Evolutionary conservation across 1,140 invertebrate species (phyloP), one percentile per base, ranked within the genome.

Genomic region (Neotoxoptera formosana): DNA sequence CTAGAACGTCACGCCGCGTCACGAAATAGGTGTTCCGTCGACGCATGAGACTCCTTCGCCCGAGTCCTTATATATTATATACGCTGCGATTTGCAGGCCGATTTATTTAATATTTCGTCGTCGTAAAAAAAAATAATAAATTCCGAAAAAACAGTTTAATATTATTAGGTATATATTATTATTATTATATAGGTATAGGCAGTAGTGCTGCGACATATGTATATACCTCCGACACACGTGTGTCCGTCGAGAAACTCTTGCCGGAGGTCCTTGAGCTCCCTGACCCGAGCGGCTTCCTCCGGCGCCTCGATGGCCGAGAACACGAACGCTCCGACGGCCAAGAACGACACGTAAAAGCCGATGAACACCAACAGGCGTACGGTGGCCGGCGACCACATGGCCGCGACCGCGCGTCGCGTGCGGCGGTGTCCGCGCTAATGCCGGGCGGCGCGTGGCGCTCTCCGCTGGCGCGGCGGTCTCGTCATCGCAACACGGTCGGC

Each of bases 291-390:
- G 17, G 95, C 95, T 94, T 97, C 97, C 93, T 96, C 95, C 4
- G 97, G 97, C n/a, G 96, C 96, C 95, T 97, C 97, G 94, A 97
- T 97, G 47, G 96, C 96, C 90, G 97, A 96, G 95, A 97, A 97
- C 48, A 97, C 96, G 6, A 96, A 96, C 0, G 97, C 97, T 51
- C 97, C 97, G 94, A 97, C 94, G 11, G 96, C 95, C 87, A 97
- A 94, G 94, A 95, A 95, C 0, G 93, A 81, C 51, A 94, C 53
- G 90, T 94, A 94, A 93, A 94, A 94, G 1, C 84, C 93, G 23
- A 94, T 88, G 47, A 94, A 94, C 41, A 94, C 67, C 83, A 94
- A 56, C 87, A 94, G 94, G 21, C 94, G 94, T 36, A 88, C 67
- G 36, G 89, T 89, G 45, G 94, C 60, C 88, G 81, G 94, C 90